Evolutionary conservation across 2,797 vertebrate species (phyloP), one percentile per base, ranked within the genome.

Genomic region (Limosa lapponica): DNA sequence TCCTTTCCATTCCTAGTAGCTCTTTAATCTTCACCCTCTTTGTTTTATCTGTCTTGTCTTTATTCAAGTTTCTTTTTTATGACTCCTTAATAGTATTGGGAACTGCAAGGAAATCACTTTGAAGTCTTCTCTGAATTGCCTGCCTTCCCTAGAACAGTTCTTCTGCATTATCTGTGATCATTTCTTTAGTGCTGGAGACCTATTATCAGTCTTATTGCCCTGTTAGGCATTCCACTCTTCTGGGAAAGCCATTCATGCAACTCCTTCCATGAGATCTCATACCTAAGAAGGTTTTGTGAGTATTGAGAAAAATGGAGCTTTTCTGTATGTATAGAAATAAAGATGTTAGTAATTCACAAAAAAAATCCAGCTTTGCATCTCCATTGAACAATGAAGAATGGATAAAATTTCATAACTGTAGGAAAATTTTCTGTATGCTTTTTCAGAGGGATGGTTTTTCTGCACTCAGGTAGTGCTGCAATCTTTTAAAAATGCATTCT

Each of bases 1-100:
- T 86, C 65, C 54, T 69, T 64, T 44, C 49, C 48, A 14, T 85
- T 91, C 71, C 44, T 57, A 48, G 34, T 41, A 52, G 57, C 51
- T 85, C 89, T 97, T 97, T 97, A 73, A 95, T 97, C 91, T 96
- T 96, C 39, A 28, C 57, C n/a, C 15, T 93, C 84, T 95, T 92
- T 85, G 57, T 95, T 82, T 92, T 73, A 70, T 87, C 83, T 87
- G 23, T 55, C 46, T 94, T 74, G 70, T 78, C 46, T 90, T 92
- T 80, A 36, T 67, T 80, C 84, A 87, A 64, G 27, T 87, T 89
- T 75, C 65, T 92, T 94, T 94, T 96, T 54, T 87, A 79, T 90
- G 73, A 62, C 34, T 57, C 85, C 37, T 80, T 90, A 96, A 95
- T 93, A 91, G 81, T 79, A 61, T 62, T 86, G 41, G 36, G 59